Base-by-base conservation (phyloP, 2,113 vertebrate species). In the Takifugu bimaculatus region DNA sequence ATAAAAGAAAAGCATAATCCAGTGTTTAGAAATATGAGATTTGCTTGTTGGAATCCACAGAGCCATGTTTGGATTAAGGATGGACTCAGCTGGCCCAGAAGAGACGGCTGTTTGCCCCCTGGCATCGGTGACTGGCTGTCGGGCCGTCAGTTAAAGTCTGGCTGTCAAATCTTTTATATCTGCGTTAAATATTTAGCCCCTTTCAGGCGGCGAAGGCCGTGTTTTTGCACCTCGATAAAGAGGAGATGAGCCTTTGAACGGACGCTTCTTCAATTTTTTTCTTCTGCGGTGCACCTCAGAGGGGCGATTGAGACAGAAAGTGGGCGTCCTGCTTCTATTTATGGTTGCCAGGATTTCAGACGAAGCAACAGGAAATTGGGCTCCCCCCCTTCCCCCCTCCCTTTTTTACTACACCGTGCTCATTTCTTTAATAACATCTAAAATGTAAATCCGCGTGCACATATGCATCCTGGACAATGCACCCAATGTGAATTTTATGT, bases 1-100 rank as follows among this genome's bases (percentile, higher is more conserved):
- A 94, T 93, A 94, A 93, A 90, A 90, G 85, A 93, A 89, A 87
- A 88, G 71, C 88, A 92, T 94, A 94, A 94, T 93, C 93, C 92
- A 89, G 86, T 93, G 90, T 94, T 94, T 91, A 90, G 90, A 89
- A 93, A 93, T 93, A 92, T 91, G 89, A 93, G 90, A 93, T 93
- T 93, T 94, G 71, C 85, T 92, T 90, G 89, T 89, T 87, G 89
- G 90, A 93, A 92, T 91, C 91, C 86, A 87, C 63, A 62, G 81
- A 84, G 82, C 79, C 72, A 58, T 75, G 81, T 61, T 20, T 86
- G 92, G 91, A 93, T 93, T 92, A 93, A 80, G 63, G 62, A 6
- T 57, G 70, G 80, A 63, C 64, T 61, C 26, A 69, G 52, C 58
- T 56, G 65, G 63, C 71, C 75, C 49, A 25, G 61, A 65, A 63